Conservation (phyloP, 1,140 invertebrate genomes). For the Sitophilus oryzae region DNA sequence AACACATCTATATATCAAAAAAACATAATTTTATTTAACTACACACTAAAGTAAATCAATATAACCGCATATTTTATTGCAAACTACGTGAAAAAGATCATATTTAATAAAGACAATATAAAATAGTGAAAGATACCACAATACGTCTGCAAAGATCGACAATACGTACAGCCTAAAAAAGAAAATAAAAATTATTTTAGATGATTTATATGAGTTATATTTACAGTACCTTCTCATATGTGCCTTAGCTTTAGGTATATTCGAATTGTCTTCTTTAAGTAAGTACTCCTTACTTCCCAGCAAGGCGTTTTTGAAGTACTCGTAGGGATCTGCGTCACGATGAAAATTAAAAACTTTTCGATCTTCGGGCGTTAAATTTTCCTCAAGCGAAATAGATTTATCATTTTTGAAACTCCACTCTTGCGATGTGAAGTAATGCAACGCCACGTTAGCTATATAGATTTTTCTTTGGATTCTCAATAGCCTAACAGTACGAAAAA, state of each 20-base stretch:
- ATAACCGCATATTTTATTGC: neutral
- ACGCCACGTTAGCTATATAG: slow-evolving; percentile 65
- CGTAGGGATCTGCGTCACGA: slow-evolving; percentile 43
- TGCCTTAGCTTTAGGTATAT: slow-evolving; percentile 21
- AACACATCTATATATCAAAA: too few species aligned
- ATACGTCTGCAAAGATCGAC: neutral
- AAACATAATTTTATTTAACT: too few species aligned
- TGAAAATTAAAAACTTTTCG: slow-evolving; percentile 56
- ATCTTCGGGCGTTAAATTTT: slow-evolving; percentile 57
- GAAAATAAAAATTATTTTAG: neutral
- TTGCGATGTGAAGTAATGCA: slow-evolving; percentile 73
- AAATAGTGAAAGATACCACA: neutral
- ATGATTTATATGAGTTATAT: neutral
- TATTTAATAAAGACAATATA: neutral
- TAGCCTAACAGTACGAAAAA: slow-evolving; percentile 51
- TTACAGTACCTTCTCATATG: slow-evolving; percentile 16
- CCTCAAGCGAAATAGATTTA: slow-evolving; percentile 61
- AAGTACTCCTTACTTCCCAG: slow-evolving; percentile 30
- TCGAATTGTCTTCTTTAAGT: slow-evolving; percentile 31
- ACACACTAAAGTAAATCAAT: too few species aligned
- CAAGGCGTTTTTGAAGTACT: slow-evolving; percentile 48
- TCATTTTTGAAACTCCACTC: slow-evolving; percentile 77
- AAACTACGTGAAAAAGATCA: neutral
- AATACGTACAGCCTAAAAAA: slow-evolving; percentile 2
- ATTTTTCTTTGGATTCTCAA: slow-evolving; percentile 74